Evolutionary conservation across 2,797 vertebrate species (phyloP).

Genomic region (Muscicapa striata): DNA sequence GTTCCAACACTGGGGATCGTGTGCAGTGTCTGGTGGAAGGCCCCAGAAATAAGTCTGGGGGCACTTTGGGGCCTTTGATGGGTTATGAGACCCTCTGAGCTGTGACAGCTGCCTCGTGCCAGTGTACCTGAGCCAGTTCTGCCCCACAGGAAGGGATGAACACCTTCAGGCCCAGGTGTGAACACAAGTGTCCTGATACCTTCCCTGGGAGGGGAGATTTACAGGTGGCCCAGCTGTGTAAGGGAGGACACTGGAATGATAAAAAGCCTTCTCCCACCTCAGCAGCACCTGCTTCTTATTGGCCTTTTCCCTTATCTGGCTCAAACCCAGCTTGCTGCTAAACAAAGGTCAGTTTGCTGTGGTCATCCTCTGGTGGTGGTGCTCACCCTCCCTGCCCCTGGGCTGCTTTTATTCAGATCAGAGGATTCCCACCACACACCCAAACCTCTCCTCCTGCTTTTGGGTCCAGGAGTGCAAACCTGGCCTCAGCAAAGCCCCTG

Average conservation of each 20-base stretch:
- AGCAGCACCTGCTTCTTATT: background rate
- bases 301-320: background rate
- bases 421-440: background rate
- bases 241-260: background rate
- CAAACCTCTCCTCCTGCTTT: background rate
- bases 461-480: background rate
- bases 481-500: background rate
- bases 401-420: background rate
- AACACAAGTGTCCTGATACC: background rate
- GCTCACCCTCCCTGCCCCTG: background rate
- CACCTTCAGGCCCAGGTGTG: background rate
- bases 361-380: no score
- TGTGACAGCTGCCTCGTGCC: background rate
- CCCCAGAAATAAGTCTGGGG: background rate
- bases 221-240: background rate
- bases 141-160: background rate
- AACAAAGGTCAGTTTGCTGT: background rate
- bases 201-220: background rate
- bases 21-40: background rate
- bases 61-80: background rate
- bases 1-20: background rate
- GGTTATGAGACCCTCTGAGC: background rate
- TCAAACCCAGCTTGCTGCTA: background rate
- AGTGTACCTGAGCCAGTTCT: background rate
- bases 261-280: background rate